These are phyloP conservation scores for Lampris incognitus DNA, from an alignment of 2,113 vertebrate species.

Conservation along the genomic window DNA sequence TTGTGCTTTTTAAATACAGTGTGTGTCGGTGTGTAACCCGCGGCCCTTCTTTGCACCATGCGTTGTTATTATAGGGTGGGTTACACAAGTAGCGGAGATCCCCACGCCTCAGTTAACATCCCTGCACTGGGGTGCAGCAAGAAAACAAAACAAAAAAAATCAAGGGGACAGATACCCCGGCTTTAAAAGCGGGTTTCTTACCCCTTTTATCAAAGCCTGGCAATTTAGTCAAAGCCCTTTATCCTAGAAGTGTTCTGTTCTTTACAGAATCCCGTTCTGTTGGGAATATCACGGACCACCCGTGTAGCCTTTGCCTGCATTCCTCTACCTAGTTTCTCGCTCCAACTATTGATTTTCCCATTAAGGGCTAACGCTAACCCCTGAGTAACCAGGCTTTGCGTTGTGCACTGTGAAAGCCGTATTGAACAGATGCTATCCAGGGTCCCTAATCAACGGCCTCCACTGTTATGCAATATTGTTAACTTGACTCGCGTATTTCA, in stretches of 20 bases:
- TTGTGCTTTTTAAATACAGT: not conserved
- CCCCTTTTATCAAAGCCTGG: conserved; percentile 70
- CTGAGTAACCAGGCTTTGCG: conserved; percentile 75
- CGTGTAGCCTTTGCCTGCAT: conserved; percentile 76
- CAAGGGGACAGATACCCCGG: conserved; percentile 32
- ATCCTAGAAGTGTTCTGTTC: conserved; percentile 75
- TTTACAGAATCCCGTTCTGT: conserved; percentile 80
- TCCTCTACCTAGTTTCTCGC: conserved; percentile 80
- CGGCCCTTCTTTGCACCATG: conserved; percentile 18
- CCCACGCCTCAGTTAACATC: conserved; percentile 24
- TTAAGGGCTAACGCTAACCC: conserved; percentile 80
- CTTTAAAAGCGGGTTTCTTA: conserved; percentile 62
- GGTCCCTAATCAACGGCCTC: conserved; percentile 75
- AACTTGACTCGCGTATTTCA: conserved; percentile 68
- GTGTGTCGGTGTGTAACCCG: conserved; percentile 18
- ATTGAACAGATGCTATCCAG: conserved; percentile 76
- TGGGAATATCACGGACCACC: conserved; percentile 80
- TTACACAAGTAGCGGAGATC: conserved; percentile 18
- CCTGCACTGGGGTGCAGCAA: conserved; percentile 28
- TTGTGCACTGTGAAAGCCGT: conserved; percentile 72
- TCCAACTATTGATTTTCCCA: conserved; percentile 81
- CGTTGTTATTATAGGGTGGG: conserved; percentile 21
- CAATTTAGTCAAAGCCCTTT: conserved; percentile 78
- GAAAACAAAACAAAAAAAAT: conserved; percentile 22
- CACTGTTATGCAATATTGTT: conserved; percentile 78